phyloP scores from a whole-genome alignment of 2,113 vertebrate species.

The Cromileptes altivelis region DNA sequence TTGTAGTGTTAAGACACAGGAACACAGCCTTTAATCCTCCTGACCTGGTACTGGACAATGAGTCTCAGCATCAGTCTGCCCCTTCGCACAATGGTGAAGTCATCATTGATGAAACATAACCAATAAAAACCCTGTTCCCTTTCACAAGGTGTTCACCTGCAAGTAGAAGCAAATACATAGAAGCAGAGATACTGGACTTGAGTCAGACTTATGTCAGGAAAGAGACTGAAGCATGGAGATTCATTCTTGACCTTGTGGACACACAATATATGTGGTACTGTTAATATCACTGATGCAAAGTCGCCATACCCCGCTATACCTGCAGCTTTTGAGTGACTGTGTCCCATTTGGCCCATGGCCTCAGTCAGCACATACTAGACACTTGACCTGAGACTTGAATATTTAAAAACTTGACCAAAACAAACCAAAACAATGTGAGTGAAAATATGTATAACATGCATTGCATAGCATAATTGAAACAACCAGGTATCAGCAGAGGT shows the following conservation, averaged over 20 bases:
- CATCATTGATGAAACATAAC: neutral
- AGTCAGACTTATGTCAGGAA: neutral
- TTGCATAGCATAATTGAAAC: too few species aligned
- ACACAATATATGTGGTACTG: too few species aligned
- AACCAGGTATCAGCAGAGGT: too few species aligned
- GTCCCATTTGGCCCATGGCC: too few species aligned
- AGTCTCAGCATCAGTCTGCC: conserved; percentile 19
- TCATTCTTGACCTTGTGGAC: neutral
- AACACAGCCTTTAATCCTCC: conserved; percentile 36
- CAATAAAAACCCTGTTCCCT: neutral
- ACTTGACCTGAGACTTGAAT: neutral
- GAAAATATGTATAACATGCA: neutral
- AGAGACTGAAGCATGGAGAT: neutral
- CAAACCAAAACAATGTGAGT: neutral
- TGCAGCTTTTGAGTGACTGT: neutral
- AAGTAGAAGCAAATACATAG: neutral
- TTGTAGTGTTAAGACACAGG: conserved; percentile 32
- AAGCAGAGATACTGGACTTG: neutral
- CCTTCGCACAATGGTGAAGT: neutral
- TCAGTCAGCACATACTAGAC: neutral
- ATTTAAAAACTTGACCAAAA: neutral
- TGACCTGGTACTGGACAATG: conserved; percentile 1
- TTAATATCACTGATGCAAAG: neutral
- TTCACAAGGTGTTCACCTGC: neutral
- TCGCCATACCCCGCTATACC: neutral